phyloP scores from a whole-genome alignment of 2,888 invertebrate species.

The Adelphocoris suturalis region DNA sequence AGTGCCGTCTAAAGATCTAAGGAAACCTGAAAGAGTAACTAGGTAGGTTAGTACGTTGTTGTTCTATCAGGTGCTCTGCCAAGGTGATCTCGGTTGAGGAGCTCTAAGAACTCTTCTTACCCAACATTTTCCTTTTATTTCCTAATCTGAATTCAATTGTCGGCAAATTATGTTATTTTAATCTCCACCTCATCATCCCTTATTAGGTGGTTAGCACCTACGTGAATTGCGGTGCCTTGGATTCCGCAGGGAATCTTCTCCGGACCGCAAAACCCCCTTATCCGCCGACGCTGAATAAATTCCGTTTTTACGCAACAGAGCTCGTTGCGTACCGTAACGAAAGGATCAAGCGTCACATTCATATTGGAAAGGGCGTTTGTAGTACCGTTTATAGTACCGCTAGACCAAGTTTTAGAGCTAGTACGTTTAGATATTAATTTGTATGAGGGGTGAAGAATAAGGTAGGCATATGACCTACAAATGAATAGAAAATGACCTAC shows the following conservation, averaged over 20 bases:
- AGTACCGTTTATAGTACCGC: too few species aligned
- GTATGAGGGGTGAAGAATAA: too few species aligned
- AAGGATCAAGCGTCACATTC: too few species aligned
- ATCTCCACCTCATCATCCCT: slow-evolving; percentile 28
- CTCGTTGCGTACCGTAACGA: neutral
- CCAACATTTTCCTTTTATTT: slow-evolving; percentile 18
- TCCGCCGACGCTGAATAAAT: slow-evolving; percentile 10
- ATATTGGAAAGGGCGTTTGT: too few species aligned
- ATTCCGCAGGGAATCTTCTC: slow-evolving; percentile 6
- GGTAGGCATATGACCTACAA: too few species aligned
- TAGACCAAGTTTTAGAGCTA: too few species aligned
- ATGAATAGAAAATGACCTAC: too few species aligned
- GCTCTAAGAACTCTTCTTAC: neutral
- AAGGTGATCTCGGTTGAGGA: neutral
- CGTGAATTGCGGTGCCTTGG: slow-evolving; percentile 25
- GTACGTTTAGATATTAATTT: too few species aligned
- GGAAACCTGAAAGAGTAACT: slow-evolving; percentile 28
- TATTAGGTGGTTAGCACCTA: slow-evolving; percentile 22
- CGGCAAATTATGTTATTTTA: slow-evolving; percentile 34
- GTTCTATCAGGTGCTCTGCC: slow-evolving; percentile 9
- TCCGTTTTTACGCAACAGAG: slow-evolving; percentile 21
- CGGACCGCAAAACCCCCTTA: slow-evolving; percentile 26
- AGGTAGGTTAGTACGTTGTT: neutral
- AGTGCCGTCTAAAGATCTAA: slow-evolving; percentile 12
- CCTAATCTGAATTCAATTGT: slow-evolving; percentile 36